These are phyloP conservation scores for Macaria liturata DNA, from an alignment of 2,888 invertebrate species.

Conservation along the genomic window DNA sequence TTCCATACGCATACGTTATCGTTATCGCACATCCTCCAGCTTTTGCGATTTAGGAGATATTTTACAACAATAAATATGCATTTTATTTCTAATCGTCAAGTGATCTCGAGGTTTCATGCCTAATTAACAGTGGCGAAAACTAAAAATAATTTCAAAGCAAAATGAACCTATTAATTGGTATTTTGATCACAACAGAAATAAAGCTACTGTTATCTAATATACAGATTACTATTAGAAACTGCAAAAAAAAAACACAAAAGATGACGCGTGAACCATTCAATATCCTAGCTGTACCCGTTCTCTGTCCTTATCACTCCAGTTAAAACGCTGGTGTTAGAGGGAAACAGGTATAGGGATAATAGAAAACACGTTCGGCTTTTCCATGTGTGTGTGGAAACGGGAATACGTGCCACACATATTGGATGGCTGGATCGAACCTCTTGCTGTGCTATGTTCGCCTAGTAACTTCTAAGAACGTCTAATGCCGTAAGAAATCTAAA, in stretches of 20 bases:
- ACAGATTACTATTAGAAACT: too few relatives aligned
- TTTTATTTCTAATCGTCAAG: too few relatives aligned
- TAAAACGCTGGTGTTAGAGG: constrained; percentile 36
- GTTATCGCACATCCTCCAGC: too few relatives aligned
- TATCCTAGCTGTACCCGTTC: constrained; percentile 32
- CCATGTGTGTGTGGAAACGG: constrained; percentile 57
- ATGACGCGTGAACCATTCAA: constrained; percentile 30
- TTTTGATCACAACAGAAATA: too few relatives aligned
- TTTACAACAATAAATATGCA: too few relatives aligned
- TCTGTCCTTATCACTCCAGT: constrained; percentile 44
- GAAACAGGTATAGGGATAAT: constrained; percentile 67
- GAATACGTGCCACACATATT: constrained; percentile 60
- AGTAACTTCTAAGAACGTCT: constrained; percentile 82
- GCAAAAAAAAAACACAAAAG: neutral
- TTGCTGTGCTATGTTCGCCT: constrained; percentile 64
- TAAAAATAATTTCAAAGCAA: too few relatives aligned
- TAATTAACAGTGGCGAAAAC: too few relatives aligned
- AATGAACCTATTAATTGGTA: too few relatives aligned
- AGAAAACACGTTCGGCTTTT: constrained; percentile 56
- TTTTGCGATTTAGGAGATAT: too few relatives aligned
- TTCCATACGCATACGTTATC: too few relatives aligned
- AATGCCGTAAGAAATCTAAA: constrained; percentile 75
- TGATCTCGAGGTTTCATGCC: too few relatives aligned
- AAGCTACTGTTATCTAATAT: too few relatives aligned
- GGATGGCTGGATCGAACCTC: constrained; percentile 59